Evolutionary conservation across 2,113 vertebrate species (phyloP).

Genomic region (Mandrillus leucophaeus): DNA sequence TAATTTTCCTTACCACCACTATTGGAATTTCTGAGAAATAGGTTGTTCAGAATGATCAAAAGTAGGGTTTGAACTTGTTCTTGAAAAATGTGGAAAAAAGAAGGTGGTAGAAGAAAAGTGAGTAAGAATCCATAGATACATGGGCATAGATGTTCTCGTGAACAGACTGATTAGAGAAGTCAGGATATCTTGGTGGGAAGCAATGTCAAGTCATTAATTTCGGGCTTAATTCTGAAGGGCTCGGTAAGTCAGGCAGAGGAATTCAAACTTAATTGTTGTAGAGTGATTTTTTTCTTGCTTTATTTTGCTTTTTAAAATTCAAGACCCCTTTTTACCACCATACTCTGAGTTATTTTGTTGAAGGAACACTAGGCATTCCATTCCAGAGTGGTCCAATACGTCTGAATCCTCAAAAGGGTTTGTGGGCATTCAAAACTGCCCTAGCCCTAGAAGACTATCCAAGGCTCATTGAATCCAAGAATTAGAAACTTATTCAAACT

Average conservation of each 20-base stretch:
- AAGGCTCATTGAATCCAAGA: neutral
- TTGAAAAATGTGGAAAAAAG: conserved; percentile 4
- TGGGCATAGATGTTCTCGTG: neutral
- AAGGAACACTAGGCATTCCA: neutral
- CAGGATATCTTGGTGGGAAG: conserved; percentile 2
- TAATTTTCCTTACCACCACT: conserved; percentile 6
- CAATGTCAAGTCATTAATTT: conserved; percentile 18
- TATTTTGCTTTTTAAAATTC: neutral
- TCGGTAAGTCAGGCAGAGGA: neutral
- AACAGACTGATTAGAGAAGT: conserved; percentile 11
- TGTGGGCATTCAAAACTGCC: neutral
- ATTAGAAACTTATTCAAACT: neutral
- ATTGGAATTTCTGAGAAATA: conserved; percentile 18
- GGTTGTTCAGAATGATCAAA: neutral
- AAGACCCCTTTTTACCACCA: neutral
- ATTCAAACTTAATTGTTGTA: neutral
- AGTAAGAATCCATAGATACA: conserved; percentile 13
- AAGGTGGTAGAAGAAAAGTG: conserved; percentile 23
- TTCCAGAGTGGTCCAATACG: neutral
- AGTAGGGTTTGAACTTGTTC: neutral
- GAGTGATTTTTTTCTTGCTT: neutral
- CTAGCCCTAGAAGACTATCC: neutral
- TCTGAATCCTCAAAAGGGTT: neutral
- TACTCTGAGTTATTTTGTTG: neutral
- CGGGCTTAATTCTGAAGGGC: neutral